Evolutionary conservation across 2,113 vertebrate species (phyloP).

Genomic region (Chionis minor): DNA sequence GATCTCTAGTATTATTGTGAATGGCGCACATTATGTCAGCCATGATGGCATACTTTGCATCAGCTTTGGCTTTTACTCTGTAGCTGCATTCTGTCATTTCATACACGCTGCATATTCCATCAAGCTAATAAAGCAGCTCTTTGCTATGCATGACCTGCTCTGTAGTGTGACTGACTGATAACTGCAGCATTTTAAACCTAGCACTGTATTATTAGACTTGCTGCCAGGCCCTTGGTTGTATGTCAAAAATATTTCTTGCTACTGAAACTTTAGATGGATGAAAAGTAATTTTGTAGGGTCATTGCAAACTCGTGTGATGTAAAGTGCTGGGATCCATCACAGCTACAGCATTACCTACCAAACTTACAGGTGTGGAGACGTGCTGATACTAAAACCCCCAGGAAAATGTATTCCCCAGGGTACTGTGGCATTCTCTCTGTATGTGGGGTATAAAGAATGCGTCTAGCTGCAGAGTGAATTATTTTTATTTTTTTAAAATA

Average conservation of each 20-base stretch:
- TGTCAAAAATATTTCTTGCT: slow-evolving; percentile 30
- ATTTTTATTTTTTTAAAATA: not conserved
- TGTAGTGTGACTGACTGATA: slow-evolving; percentile 49
- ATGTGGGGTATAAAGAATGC: not conserved
- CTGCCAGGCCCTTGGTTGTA: slow-evolving; percentile 37
- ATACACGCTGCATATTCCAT: slow-evolving; percentile 25
- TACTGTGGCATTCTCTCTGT: not conserved
- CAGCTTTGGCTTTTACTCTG: not conserved
- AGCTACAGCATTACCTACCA: not conserved
- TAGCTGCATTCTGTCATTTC: slow-evolving; percentile 20
- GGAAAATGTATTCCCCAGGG: not conserved
- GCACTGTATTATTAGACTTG: slow-evolving; percentile 7
- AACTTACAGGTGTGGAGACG: not conserved
- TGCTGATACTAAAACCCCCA: not conserved
- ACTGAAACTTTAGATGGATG: not conserved
- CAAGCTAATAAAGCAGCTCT: slow-evolving; percentile 64
- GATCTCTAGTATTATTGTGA: not conserved
- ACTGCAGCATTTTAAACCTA: slow-evolving; percentile 45
- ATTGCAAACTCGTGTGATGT: not conserved
- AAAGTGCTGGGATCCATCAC: not conserved
- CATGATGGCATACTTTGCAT: not conserved
- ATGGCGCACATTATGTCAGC: not conserved
- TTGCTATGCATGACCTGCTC: slow-evolving; percentile 61
- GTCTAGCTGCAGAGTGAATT: not conserved
- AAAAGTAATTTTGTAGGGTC: not conserved